Conservation (phyloP, 2,113 vertebrate genomes). For the Oostethus manadensis region DNA sequence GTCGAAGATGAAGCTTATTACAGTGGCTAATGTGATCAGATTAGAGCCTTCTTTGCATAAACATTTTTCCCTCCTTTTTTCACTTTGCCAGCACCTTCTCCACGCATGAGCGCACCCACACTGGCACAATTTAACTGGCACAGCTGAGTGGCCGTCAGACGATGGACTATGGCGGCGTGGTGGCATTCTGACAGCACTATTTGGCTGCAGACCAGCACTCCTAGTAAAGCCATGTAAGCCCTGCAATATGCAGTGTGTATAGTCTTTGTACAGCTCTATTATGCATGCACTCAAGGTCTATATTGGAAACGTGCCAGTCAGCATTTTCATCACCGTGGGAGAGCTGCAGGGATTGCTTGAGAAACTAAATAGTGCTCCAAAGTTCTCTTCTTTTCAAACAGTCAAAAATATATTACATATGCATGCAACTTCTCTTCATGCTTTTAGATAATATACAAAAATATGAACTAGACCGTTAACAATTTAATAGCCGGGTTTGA, state of each 20-base stretch:
- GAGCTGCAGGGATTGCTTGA: conserved; percentile 29
- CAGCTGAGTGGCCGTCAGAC: conserved; percentile 41
- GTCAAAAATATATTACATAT: conserved; percentile 4
- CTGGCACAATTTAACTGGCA: conserved; percentile 30
- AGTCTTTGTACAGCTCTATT: conserved; percentile 6
- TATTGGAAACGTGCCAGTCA: conserved; percentile 49
- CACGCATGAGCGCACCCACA: conserved; percentile 23
- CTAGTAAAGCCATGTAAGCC: conserved; percentile 55
- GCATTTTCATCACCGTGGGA: conserved; percentile 33
- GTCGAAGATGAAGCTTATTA: conserved; percentile 41
- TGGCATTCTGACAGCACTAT: conserved; percentile 53
- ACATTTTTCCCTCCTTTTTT: conserved; percentile 15
- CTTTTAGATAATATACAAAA: too few species aligned
- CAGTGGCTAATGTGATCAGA: conserved; percentile 31
- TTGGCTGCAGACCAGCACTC: conserved; percentile 47
- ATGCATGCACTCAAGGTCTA: conserved; percentile 22
- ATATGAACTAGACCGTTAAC: too few species aligned
- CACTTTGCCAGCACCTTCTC: conserved; percentile 23
- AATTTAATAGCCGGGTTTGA: too few species aligned
- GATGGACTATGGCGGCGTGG: conserved; percentile 54
- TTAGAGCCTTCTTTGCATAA: too few species aligned
- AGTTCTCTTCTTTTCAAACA: conserved; percentile 13
- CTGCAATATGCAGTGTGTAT: conserved; percentile 22
- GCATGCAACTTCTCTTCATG: too few species aligned
- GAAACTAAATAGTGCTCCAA: conserved; percentile 12